Percentiles rank a stretch among this genome's conserved stretches.
Evolutionary conservation across 1,140 invertebrate species (phyloP).

Genomic region (Drosophila mayri): DNA sequence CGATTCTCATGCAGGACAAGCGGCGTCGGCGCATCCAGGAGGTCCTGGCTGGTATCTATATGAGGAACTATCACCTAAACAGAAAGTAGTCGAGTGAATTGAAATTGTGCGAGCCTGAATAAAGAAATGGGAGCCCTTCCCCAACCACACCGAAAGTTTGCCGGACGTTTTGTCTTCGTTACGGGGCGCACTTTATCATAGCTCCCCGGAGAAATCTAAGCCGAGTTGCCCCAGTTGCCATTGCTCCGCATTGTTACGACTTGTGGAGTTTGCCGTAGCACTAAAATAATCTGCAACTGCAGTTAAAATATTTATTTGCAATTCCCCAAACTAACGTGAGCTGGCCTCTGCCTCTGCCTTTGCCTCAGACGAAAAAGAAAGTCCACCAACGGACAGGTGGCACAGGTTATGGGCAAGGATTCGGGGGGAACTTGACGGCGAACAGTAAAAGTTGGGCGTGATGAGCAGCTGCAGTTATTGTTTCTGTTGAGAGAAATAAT

Average conservation of each 20-base stretch:
- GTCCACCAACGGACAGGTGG: slow-evolving; percentile 22
- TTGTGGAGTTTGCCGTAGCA: slow-evolving; percentile 45
- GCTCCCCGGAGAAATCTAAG: slow-evolving; percentile 73
- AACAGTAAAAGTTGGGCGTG: slow-evolving; percentile 52
- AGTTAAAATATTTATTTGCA: slow-evolving; percentile 84
- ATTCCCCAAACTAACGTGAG: slow-evolving; percentile 78
- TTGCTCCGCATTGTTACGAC: slow-evolving; percentile 54
- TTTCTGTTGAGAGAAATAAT: slow-evolving; percentile 45
- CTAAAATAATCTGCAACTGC: slow-evolving; percentile 83
- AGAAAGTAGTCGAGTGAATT: slow-evolving; percentile 64
- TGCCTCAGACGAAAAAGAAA: slow-evolving; percentile 6
- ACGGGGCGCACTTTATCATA: slow-evolving; percentile 67
- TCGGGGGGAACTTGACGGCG: slow-evolving; percentile 8
- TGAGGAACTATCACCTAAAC: slow-evolving; percentile 68
- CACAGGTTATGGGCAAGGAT: slow-evolving; percentile 11
- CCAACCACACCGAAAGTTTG: slow-evolving; percentile 34
- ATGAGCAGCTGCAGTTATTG: slow-evolving; percentile 61
- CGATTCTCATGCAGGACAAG: slow-evolving; percentile 63
- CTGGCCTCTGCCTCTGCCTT: slow-evolving; percentile 15
- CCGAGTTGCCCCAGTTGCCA: slow-evolving; percentile 50
- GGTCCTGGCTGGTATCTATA: slow-evolving; percentile 62
- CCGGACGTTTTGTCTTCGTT: slow-evolving; percentile 67
- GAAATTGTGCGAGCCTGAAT: slow-evolving; percentile 60
- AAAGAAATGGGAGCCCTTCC: slow-evolving; percentile 37
- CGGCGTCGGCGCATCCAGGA: slow-evolving; percentile 67